Conservation (phyloP, 2,888 invertebrate genomes). For the Kuschelorhynchus macadamiae region DNA sequence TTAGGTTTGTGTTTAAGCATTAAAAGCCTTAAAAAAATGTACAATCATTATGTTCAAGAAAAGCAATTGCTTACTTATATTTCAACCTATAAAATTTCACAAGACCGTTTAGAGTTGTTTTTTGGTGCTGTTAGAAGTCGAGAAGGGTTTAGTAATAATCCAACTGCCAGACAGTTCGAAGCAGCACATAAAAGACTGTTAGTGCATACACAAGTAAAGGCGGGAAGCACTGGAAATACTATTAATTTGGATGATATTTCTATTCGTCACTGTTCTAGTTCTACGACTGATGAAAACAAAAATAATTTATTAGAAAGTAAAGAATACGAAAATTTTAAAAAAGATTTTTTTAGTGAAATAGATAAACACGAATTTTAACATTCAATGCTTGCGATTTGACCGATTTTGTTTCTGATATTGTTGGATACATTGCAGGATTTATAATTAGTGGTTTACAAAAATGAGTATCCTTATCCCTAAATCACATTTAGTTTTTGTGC, state of each 20-base stretch:
- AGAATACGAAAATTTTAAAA: too few species aligned
- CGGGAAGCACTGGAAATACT: constrained; percentile 6
- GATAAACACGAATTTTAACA: constrained; percentile 1
- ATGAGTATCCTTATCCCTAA: neutral
- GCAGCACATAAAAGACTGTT: constrained; percentile 35
- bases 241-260: constrained; percentile 8
- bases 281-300: neutral
- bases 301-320: too few species aligned
- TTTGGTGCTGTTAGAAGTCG: constrained; percentile 43
- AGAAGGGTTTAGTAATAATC: constrained; percentile 47
- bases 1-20: constrained; percentile 9
- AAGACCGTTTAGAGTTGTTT: constrained; percentile 48
- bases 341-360: neutral
- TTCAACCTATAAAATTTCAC: constrained; percentile 27
- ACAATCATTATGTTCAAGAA: neutral
- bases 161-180: constrained; percentile 45
- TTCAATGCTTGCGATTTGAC: constrained; percentile 6
- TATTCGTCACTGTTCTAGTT: neutral
- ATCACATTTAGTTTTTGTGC: too few species aligned
- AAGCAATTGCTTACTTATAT: neutral
- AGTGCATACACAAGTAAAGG: constrained; percentile 3
- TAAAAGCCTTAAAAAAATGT: neutral
- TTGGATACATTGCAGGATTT: constrained; percentile 2
- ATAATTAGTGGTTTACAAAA: constrained; percentile 8
- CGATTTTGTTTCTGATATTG: constrained; percentile 3